Evolutionary conservation across 2,113 vertebrate genomes (phyloP).

Genomic region (Ellobius talpinus): DNA sequence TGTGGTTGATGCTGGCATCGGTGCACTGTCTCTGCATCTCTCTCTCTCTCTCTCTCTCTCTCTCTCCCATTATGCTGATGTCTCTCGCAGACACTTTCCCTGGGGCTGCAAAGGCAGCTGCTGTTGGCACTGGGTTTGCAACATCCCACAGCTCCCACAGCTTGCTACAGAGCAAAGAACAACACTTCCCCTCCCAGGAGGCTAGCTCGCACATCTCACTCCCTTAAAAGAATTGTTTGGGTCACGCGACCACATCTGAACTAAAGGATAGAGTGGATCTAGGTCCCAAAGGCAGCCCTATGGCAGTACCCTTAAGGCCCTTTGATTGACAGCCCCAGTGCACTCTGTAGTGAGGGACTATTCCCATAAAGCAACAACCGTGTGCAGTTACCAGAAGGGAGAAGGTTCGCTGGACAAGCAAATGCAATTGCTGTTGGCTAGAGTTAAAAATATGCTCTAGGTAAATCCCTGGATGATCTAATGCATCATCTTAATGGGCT

Average conservation of each 20-base stretch:
- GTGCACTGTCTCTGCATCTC: background rate
- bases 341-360: background rate
- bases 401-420: slow-evolving; percentile 25
- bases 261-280: background rate
- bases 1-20: background rate
- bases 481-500: slow-evolving; percentile 71
- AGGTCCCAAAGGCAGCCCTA: background rate
- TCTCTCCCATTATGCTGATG: background rate
- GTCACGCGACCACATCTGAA: background rate
- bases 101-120: background rate
- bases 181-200: background rate
- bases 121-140: background rate
- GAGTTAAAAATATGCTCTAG: slow-evolving; percentile 74
- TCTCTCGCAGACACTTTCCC: background rate
- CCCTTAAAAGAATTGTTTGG: background rate
- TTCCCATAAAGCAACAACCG: slow-evolving; percentile 73
- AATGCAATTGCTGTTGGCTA: slow-evolving; percentile 46
- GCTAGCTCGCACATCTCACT: background rate
- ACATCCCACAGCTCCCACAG: background rate
- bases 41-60: background rate
- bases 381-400: slow-evolving; percentile 72
- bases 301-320: background rate
- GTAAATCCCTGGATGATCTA: slow-evolving; percentile 73
- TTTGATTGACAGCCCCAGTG: slow-evolving; percentile 34
- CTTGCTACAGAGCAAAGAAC: slow-evolving; percentile 27